Evolutionary conservation across 1,140 invertebrate genomes (phyloP), one percentile per base, ranked within the genome.

Genomic region (Drosophila fuyamai): DNA sequence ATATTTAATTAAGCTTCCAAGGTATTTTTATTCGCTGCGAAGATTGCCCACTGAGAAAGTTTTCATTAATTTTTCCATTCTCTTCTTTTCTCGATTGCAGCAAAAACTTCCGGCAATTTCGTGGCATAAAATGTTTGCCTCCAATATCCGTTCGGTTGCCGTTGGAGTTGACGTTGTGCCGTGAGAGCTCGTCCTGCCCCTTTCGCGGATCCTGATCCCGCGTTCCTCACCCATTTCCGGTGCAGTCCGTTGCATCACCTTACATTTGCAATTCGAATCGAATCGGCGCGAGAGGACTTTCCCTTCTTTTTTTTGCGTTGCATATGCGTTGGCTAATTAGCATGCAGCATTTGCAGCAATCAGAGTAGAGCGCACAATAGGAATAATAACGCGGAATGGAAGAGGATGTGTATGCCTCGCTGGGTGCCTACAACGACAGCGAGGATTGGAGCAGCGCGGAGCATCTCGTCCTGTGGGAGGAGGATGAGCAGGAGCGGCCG

Each of bases 121-220:
- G 85, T 63, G 74, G 55, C 74, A 73, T 89, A 81, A 90, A 89
- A 89, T 89, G 77, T 84, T 90, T 89, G 84, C 85, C 68, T 79
- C 78, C 81, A 90, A 89, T 89, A 90, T 89, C 84, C 84, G 84
- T 41, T 66, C 23, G 70, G 46, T 62, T 58, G 75, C 53, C 38
- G 14, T 13, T 32, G 58, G 14, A 65, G 63, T 66, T 59, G 48
- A 50, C 61, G 51, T 14, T 29, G 36, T 54, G 60, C 56, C 40
- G 44, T 58, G 36, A 68, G 65, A 68, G 65, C 32, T 32, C 43
- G 47, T 53, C 41, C 29, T 41, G 32, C 14, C 48, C 41, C 38
- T 40, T 40, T 51, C 59, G 32, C 57, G 48, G 13, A 14, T 51
- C 48, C 48, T 57, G 57, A 43, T 43, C 56, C 44, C 48, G 46